Conservation (phyloP, 2,888 invertebrate genomes). For the Orthosia gracilis region DNA sequence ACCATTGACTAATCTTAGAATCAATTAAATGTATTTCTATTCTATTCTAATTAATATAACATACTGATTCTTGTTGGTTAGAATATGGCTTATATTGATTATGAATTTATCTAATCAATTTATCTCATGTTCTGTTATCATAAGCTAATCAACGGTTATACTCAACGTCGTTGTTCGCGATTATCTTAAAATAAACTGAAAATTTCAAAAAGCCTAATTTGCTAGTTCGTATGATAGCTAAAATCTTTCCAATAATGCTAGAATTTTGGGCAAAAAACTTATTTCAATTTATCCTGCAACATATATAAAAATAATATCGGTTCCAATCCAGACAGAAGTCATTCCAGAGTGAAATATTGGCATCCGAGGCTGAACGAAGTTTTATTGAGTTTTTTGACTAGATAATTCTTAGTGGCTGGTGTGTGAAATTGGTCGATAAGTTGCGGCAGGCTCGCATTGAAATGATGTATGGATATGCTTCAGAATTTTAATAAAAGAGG, state of each 20-base stretch:
- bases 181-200: neutral
- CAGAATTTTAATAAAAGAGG: neutral
- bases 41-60: too few species aligned
- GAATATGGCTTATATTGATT: too few species aligned
- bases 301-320: conserved; percentile 22
- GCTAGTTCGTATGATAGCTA: too few species aligned
- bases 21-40: too few species aligned
- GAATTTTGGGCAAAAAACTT: neutral
- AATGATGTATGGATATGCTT: neutral
- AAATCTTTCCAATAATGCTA: neutral
- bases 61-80: neutral
- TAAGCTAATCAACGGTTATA: neutral
- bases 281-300: neutral
- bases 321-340: conserved; percentile 29
- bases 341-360: conserved; percentile 55
- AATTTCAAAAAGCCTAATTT: too few species aligned
- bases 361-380: conserved; percentile 28
- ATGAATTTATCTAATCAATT: too few species aligned
- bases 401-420: conserved; percentile 14
- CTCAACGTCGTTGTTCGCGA: neutral
- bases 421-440: conserved; percentile 24
- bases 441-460: neutral
- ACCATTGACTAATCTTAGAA: neutral
- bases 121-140: too few species aligned
- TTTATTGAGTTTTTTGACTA: conserved; percentile 52